phyloP scores from a whole-genome alignment of 2,888 invertebrate species.

The Orthosia gracilis region DNA sequence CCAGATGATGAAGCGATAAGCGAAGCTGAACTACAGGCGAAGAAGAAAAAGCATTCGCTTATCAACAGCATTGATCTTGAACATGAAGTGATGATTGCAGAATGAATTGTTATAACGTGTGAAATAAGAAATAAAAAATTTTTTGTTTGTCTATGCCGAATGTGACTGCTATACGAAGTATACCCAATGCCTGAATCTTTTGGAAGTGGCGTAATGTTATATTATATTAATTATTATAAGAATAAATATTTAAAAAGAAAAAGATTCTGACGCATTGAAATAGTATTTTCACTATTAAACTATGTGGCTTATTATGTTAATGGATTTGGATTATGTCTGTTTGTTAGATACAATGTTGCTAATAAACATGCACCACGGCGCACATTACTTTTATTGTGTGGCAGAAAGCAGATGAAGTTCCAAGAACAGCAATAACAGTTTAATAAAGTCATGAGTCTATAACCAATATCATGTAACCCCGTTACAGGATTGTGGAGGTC shows the following conservation, averaged over 20 bases:
- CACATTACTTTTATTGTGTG: neutral
- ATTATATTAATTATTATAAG: slow-evolving; percentile 19
- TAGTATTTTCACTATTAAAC: too few relatives aligned
- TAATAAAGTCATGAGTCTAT: too few relatives aligned
- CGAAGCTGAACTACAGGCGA: slow-evolving; percentile 33
- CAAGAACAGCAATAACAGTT: neutral
- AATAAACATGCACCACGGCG: neutral
- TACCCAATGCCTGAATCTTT: neutral
- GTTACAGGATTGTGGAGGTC: too few relatives aligned
- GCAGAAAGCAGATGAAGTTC: neutral
- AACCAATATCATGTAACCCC: too few relatives aligned
- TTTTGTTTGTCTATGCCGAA: too few relatives aligned
- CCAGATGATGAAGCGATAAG: slow-evolving; percentile 5
- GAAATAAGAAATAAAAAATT: too few relatives aligned
- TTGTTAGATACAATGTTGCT: neutral
- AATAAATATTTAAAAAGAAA: neutral
- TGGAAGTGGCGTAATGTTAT: neutral
- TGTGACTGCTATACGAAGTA: too few relatives aligned
- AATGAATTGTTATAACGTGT: slow-evolving; percentile 27
- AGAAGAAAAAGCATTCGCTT: slow-evolving; percentile 51
- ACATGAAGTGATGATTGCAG: slow-evolving; percentile 57
- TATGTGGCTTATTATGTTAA: too few relatives aligned
- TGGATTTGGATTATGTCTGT: neutral
- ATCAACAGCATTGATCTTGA: slow-evolving; percentile 64
- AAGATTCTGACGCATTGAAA: too few relatives aligned